Percentiles rank a stretch among this genome's conserved stretches.
Conservation (phyloP, 2,888 invertebrate species). For the Nephrotoma guestfalica region DNA sequence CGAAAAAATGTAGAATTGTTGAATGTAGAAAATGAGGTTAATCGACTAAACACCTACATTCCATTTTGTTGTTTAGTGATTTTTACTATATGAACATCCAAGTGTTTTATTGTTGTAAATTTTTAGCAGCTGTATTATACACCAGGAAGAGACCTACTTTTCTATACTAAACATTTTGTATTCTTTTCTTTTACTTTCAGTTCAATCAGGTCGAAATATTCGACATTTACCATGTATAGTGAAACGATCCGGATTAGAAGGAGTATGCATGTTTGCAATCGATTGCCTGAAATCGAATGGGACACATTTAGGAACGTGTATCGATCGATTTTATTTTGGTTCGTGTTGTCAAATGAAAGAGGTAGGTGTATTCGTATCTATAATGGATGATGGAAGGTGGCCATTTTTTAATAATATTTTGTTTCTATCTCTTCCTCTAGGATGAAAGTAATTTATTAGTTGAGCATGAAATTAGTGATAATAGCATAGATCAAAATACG, state of each 20-base stretch:
- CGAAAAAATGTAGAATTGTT: background rate
- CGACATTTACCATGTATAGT: conserved; percentile 79
- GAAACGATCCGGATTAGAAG: conserved; percentile 60
- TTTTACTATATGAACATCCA: background rate
- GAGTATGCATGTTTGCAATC: conserved; percentile 88
- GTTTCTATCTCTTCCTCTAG: conserved; percentile 12
- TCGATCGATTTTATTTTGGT: conserved; percentile 86
- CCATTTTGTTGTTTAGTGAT: background rate
- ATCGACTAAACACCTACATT: background rate
- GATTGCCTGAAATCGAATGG: conserved; percentile 84
- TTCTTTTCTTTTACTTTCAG: conserved; percentile 39
- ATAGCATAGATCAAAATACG: conserved; percentile 33
- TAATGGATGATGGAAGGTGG: background rate
- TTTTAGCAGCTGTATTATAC: background rate
- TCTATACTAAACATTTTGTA: background rate
- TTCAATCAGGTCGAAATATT: conserved; percentile 72
- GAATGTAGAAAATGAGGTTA: background rate
- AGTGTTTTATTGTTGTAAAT: background rate
- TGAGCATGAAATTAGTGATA: conserved; percentile 30
- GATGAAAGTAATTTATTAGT: conserved; percentile 20
- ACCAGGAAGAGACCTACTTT: background rate
- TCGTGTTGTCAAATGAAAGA: conserved; percentile 71
- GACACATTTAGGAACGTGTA: conserved; percentile 81
- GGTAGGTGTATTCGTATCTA: background rate
- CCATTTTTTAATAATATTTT: background rate